Evolutionary conservation across 2,888 invertebrate genomes (phyloP).

Genomic region (Sympetrum striolatum): DNA sequence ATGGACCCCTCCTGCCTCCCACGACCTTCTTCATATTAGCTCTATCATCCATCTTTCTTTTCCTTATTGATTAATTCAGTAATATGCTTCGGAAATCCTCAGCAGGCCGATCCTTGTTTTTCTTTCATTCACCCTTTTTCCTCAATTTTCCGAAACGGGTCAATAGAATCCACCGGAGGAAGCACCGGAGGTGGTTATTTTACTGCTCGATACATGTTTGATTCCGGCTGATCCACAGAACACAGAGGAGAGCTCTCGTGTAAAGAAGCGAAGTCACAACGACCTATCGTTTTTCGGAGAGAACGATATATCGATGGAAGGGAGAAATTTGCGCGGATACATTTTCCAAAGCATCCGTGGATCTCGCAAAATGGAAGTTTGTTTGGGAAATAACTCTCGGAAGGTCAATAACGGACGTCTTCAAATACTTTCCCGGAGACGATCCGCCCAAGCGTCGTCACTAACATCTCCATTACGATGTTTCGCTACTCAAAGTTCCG

Average conservation of each 20-base stretch:
- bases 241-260: background rate
- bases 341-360: background rate
- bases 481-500: too few relatives aligned
- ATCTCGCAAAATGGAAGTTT: background rate
- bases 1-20: too few relatives aligned
- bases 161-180: conserved; percentile 9
- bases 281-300: background rate
- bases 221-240: background rate
- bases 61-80: too few relatives aligned
- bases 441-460: background rate
- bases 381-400: background rate
- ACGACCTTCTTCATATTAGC: too few relatives aligned
- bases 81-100: too few relatives aligned
- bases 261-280: background rate
- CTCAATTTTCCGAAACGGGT: background rate
- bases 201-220: background rate
- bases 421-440: background rate
- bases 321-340: background rate
- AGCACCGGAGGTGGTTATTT: background rate
- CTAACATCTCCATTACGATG: background rate
- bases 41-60: too few relatives aligned
- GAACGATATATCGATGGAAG: background rate
- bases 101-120: background rate
- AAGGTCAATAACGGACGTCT: background rate
- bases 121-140: background rate